Conservation (phyloP, 2,888 invertebrate species). For the Acleris holmiana region DNA sequence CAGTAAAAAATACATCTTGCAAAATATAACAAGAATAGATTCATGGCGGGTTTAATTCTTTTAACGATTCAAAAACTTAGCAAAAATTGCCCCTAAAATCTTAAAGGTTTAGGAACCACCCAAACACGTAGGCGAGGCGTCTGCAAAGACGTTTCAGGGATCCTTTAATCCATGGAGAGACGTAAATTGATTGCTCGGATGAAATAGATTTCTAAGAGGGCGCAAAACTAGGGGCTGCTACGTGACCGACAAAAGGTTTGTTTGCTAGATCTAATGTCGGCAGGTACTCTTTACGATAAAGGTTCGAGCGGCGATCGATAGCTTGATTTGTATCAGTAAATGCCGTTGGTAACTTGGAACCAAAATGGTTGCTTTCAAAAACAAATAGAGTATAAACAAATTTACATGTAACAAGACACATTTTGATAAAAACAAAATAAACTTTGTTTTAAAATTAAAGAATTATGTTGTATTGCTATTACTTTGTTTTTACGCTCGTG, state of each 20-base stretch:
- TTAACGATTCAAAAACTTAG: too few species aligned
- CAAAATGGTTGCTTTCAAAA: too few species aligned
- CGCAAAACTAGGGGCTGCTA: conserved; percentile 8
- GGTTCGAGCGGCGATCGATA: background rate
- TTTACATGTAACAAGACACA: too few species aligned
- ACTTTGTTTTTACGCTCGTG: too few species aligned
- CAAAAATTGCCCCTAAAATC: background rate
- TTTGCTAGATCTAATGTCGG: conserved; percentile 8
- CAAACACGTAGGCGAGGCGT: conserved; percentile 5
- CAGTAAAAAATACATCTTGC: too few species aligned
- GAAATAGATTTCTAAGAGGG: conserved; percentile 22
- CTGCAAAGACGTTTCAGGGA: conserved; percentile 12
- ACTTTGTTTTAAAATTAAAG: too few species aligned
- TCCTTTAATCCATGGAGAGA: conserved; percentile 8
- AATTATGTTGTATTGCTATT: too few species aligned
- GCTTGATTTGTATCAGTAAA: background rate
- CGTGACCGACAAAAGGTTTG: conserved; percentile 17
- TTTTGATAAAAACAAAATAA: too few species aligned
- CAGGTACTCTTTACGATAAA: background rate
- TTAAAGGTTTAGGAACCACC: background rate
- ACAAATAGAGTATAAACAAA: too few species aligned
- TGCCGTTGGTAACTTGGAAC: too few species aligned
- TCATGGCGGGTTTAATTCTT: too few species aligned
- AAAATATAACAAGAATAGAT: too few species aligned
- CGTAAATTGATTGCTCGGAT: conserved; percentile 17